Percentiles rank a stretch among this genome's conserved stretches.
phyloP scores from a whole-genome alignment of 2,888 invertebrate genomes.

The Eristalis intricaria region DNA sequence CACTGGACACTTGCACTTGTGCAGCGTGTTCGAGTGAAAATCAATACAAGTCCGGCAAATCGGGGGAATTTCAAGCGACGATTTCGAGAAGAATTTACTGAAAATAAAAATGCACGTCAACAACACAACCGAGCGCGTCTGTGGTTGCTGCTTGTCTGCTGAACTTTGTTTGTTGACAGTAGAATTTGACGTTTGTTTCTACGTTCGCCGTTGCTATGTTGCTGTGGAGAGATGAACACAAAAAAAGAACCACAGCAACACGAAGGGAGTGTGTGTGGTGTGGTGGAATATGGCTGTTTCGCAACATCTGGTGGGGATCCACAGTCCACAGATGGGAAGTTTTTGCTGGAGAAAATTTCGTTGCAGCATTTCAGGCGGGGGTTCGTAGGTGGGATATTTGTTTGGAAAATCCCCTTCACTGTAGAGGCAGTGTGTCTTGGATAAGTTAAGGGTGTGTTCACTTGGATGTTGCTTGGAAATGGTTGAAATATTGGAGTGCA shows the following conservation, averaged over 20 bases:
- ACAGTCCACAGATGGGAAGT: conserved; percentile 21
- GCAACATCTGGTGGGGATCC: conserved; percentile 5
- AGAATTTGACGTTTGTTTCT: conserved; percentile 54
- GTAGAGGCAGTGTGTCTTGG: background rate
- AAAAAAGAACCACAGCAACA: background rate
- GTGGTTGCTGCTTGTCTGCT: conserved; percentile 66
- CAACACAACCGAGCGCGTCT: conserved; percentile 61
- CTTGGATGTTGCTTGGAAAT: background rate
- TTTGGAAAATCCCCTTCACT: background rate
- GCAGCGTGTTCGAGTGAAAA: background rate
- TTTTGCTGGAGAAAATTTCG: background rate
- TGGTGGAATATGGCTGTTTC: conserved; percentile 21
- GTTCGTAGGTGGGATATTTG: background rate
- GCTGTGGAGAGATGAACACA: conserved; percentile 17
- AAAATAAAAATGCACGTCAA: conserved; percentile 21
- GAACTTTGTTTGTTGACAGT: conserved; percentile 65
- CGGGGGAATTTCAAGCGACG: conserved; percentile 10
- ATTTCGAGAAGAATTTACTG: conserved; percentile 9
- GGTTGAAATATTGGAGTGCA: background rate
- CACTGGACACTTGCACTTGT: conserved; percentile 36
- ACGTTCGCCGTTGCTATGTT: conserved; percentile 52
- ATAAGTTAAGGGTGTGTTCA: background rate
- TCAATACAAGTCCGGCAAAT: background rate
- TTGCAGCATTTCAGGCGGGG: conserved; percentile 10
- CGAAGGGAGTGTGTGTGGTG: conserved; percentile 23